Conservation (phyloP, 2,797 vertebrate genomes). For the Tadarida brasiliensis region DNA sequence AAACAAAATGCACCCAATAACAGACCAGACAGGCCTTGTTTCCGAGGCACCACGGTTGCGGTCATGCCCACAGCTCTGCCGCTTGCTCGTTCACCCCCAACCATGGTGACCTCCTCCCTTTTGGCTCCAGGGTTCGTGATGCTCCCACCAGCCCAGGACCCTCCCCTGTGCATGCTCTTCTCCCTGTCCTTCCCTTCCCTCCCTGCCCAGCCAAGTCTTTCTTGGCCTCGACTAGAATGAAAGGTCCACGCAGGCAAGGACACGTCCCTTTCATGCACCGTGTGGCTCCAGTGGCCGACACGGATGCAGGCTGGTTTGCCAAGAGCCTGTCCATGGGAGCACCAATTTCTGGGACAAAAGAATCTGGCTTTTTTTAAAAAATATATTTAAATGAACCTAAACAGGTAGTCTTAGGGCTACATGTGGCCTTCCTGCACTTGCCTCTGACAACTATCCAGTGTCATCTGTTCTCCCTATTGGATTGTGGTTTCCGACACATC, state of each 20-base stretch:
- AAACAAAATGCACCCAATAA: background rate
- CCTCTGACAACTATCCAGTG: background rate
- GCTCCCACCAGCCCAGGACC: background rate
- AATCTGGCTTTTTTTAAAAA: background rate
- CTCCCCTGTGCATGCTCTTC: background rate
- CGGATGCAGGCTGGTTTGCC: background rate
- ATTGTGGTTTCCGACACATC: background rate
- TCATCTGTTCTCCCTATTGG: background rate
- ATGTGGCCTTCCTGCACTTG: background rate
- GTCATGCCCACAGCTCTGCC: fast-evolving
- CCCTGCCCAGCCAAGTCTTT: background rate
- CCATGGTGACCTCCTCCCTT: background rate
- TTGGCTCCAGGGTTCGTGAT: background rate
- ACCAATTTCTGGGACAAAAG: background rate
- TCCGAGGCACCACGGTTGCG: background rate
- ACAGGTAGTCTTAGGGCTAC: background rate
- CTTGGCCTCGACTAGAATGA: background rate
- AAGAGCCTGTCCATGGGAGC: background rate
- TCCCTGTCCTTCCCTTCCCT: background rate
- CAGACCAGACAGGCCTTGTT: background rate
- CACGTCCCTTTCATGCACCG: background rate
- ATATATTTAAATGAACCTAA: background rate
- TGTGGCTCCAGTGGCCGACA: background rate
- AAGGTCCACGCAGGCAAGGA: background rate
- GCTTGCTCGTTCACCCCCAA: background rate